Evolutionary conservation across 2,888 invertebrate genomes (phyloP).

Genomic region (Drosophila kuntzei): DNA sequence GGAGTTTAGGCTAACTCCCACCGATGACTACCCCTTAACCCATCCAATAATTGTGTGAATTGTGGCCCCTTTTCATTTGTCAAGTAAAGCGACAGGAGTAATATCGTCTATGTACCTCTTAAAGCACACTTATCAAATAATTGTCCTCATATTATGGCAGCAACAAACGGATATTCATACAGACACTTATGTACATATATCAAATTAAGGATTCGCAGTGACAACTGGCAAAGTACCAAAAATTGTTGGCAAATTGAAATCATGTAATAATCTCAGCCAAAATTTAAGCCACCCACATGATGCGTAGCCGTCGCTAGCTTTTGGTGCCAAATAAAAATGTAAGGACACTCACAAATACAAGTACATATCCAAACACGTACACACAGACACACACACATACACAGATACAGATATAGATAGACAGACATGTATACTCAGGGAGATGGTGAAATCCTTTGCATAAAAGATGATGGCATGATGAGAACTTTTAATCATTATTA

Average conservation of each 20-base stretch:
- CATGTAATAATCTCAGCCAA: conserved; percentile 48
- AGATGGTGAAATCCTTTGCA: conserved; percentile 77
- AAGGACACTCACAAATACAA: conserved; percentile 50
- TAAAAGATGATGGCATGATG: conserved; percentile 82
- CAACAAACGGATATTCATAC: conserved; percentile 53
- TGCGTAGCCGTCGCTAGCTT: conserved; percentile 39
- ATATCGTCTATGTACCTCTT: conserved; percentile 32
- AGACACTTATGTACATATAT: conserved; percentile 5
- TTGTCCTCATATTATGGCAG: conserved; percentile 74
- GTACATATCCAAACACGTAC: conserved; percentile 13
- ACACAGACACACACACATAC: conserved; percentile 7
- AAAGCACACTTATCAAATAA: conserved; percentile 81
- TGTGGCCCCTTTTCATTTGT: conserved; percentile 67
- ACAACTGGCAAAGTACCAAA: conserved; percentile 54
- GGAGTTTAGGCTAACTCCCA: neutral
- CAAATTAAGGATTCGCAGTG: conserved; percentile 26
- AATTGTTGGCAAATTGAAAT: conserved; percentile 69
- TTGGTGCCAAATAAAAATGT: conserved; percentile 80
- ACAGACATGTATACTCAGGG: conserved; percentile 13
- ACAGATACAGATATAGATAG: neutral
- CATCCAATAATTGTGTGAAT: conserved; percentile 6
- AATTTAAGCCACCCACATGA: conserved; percentile 53
- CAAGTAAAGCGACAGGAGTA: conserved; percentile 57
- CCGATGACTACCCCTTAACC: neutral
- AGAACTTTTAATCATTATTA: conserved; percentile 83